A percentile compares a stretch with the other conserved stretches of the same genome.
These are phyloP conservation scores for Thomomys bottae DNA, from an alignment of 2,113 vertebrate genomes.

Conservation along the genomic window DNA sequence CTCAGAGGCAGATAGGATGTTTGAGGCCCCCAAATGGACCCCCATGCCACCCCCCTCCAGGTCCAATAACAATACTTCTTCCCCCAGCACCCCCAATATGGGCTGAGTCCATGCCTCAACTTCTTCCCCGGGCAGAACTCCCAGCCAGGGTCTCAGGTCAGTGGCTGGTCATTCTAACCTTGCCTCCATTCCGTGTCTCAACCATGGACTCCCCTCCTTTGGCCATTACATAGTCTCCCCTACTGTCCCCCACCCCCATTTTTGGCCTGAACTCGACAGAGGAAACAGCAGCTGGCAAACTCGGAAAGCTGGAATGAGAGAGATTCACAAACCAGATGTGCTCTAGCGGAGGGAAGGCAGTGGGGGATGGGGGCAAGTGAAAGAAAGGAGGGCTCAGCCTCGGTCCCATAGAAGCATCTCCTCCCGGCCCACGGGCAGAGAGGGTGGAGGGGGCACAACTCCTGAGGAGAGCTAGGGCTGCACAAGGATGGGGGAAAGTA, in stretches of 20 bases:
- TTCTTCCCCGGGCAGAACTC: neutral
- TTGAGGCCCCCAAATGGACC: slow-evolving; percentile 48
- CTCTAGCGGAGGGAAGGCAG: slow-evolving; percentile 9
- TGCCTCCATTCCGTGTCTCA: neutral
- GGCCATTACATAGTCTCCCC: slow-evolving; percentile 54
- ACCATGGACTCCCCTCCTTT: slow-evolving; percentile 37
- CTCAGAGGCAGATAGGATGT: slow-evolving; percentile 67
- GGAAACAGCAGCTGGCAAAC: slow-evolving; percentile 83
- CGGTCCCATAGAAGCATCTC: slow-evolving; percentile 34
- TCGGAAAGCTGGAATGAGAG: slow-evolving; percentile 83
- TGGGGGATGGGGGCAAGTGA: slow-evolving; percentile 66
- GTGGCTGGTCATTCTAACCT: slow-evolving; percentile 44
- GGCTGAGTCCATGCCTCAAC: neutral
- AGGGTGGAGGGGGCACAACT: neutral
- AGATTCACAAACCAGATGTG: slow-evolving; percentile 88
- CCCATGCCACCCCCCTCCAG: neutral
- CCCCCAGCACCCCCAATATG: neutral
- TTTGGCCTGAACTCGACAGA: slow-evolving; percentile 64
- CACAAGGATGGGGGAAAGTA: neutral
- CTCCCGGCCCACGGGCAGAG: neutral
- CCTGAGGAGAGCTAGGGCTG: neutral
- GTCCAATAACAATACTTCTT: neutral
- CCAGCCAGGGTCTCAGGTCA: slow-evolving; percentile 57
- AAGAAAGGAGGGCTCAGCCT: slow-evolving; percentile 31
- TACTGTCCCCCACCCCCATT: slow-evolving; percentile 75